These are phyloP conservation scores for Melinaea marsaeus DNA, from an alignment of 2,888 invertebrate genomes.

Conservation along the genomic window DNA sequence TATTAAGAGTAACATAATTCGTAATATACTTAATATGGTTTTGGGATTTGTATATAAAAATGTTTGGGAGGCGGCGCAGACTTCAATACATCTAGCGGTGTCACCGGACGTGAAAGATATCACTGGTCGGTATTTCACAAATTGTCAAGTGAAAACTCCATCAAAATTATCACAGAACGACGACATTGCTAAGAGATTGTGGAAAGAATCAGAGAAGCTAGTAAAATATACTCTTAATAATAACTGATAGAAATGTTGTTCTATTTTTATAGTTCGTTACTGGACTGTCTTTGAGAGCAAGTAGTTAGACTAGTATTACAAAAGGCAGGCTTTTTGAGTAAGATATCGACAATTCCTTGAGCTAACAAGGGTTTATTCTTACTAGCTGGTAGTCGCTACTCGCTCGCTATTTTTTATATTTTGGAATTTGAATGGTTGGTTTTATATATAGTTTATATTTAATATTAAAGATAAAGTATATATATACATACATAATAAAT, in stretches of 20 bases:
- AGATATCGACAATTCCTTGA: constrained; percentile 31
- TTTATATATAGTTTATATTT: too few species aligned
- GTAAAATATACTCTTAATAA: constrained; percentile 47
- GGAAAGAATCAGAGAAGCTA: constrained; percentile 80
- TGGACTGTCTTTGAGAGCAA: too few species aligned
- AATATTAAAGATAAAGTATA: too few species aligned
- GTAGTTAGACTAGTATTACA: background rate
- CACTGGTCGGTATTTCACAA: constrained; percentile 82
- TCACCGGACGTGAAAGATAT: constrained; percentile 77
- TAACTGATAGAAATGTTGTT: constrained; percentile 12
- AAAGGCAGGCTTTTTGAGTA: constrained; percentile 26
- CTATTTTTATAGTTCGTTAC: background rate
- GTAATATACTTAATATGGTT: constrained; percentile 43
- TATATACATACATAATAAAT: too few species aligned
- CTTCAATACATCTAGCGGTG: constrained; percentile 77
- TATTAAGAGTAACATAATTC: constrained; percentile 65
- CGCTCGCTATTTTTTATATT: too few species aligned
- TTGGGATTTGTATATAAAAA: constrained; percentile 73
- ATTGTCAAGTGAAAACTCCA: constrained; percentile 73
- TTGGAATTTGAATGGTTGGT: too few species aligned
- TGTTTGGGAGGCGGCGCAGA: constrained; percentile 81
- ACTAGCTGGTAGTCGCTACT: background rate
- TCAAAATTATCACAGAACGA: constrained; percentile 74
- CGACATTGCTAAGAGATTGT: constrained; percentile 77
- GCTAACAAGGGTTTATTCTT: constrained; percentile 19